Base-by-base conservation (phyloP, 1,140 invertebrate species). In the Acyrthosiphon pisum region DNA sequence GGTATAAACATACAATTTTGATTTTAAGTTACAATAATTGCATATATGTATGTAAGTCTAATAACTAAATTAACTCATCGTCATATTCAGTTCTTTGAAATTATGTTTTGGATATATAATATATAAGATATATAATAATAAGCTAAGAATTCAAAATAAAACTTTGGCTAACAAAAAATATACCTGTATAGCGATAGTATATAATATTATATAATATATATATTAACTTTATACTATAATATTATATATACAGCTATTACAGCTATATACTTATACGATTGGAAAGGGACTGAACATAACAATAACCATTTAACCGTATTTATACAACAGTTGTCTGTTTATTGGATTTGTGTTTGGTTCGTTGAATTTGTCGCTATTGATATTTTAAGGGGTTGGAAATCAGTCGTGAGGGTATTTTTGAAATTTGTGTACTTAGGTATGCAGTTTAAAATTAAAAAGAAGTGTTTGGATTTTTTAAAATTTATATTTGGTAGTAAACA, bases 331-430 rank as follows among this genome's bases (percentile, higher is more conserved):
- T 44, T 84, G 41, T 87, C 46, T n/a, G 86, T 87, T 87, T 35
- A 87, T 48, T 87, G 86, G 44, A 87, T 87, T 48, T 50, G 30
- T 87, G 18, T 87, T 35, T 87, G 46, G 86, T 87, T 87, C 86
- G 46, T 87, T 87, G 46, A 87, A 50, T 87, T 48, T 50, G 30
- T 48, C n/a, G 86, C 35, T n/a, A 87, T 87, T 87, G 30, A 48
- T 87, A 87, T 86, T 86, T 86, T 6, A 86, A 86, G 11, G 83
- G 84, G 84, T 46, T 86, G 84, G 8, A 46, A 30, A 86, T 86
- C 84, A 18, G 30, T 35, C 26, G 26, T 86, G 26, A 84, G 84
- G 14, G 83, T 86, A 44, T 86, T 86, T 41, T 86, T 14, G 23
- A 26, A 84, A 26, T 84, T 44, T 26, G 8, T 41, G 41, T 41